Base-by-base conservation (phyloP, 2,113 vertebrate genomes). In the Pachypanchax playfairii region DNA sequence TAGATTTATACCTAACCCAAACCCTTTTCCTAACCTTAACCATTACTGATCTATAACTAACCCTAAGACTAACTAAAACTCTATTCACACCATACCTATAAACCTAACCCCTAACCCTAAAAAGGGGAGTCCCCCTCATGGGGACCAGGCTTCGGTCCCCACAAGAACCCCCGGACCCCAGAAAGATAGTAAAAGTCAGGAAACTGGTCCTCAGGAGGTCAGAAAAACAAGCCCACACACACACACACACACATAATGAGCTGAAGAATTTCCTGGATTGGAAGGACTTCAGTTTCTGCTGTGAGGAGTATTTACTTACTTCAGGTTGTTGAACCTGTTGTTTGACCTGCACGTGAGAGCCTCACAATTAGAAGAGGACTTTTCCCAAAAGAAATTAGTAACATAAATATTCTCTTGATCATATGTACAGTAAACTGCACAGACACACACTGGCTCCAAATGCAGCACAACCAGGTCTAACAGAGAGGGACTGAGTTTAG, bases 161-260 rank as follows among this genome's bases (percentile, higher is more conserved):
- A n/a, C n/a, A n/a, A n/a, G n/a, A n/a, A n/a, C n/a, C n/a, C n/a
- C n/a, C n/a, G n/a, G n/a, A n/a, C n/a, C n/a, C n/a, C n/a, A n/a
- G n/a, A n/a, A n/a, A n/a, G n/a, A n/a, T n/a, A n/a, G n/a, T n/a
- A n/a, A n/a, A n/a, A n/a, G n/a, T n/a, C n/a, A n/a, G n/a, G n/a
- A n/a, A n/a, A n/a, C 54, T 60, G 18, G 50, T 63, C 62, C 59
- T 65, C 69, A 65, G 72, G 68, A 79, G 75, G 80, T 82, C 80
- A 79, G 35, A 84, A 85, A 84, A 76, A 82, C 67, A 75, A n/a
- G n/a, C n/a, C n/a, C n/a, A n/a, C n/a, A n/a, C n/a, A 72, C 68
- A 39, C n/a, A n/a, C n/a, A 53, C 2, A 42, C 58, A 21, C 43
- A 54, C 10, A 13, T 54, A 47, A 41, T 43, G 57, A 75, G 38